These are phyloP conservation scores for Tolypeutes matacus DNA, from an alignment of 2,797 vertebrate species.

Conservation along the genomic window DNA sequence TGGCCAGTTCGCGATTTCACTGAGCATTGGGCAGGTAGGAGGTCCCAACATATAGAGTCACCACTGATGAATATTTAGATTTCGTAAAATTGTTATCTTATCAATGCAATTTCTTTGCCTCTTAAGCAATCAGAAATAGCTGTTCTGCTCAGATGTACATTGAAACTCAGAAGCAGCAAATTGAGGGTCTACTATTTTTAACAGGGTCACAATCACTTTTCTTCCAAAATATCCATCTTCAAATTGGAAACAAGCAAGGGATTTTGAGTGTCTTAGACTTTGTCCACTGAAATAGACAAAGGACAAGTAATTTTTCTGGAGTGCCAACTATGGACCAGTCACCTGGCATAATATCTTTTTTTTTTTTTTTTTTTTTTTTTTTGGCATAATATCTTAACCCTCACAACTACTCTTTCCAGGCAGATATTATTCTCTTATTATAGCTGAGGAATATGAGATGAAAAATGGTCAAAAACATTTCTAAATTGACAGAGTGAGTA, in stretches of 20 bases:
- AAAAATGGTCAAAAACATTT: not conserved
- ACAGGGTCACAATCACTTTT: not conserved
- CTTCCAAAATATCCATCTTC: not conserved
- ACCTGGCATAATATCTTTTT: not conserved
- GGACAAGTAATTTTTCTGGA: not conserved
- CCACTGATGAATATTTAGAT: not conserved
- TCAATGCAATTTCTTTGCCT: not conserved
- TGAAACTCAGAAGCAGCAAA: not conserved
- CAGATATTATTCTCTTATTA: not conserved
- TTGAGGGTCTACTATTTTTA: not conserved
- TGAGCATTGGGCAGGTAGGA: no score
- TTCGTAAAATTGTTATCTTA: not conserved
- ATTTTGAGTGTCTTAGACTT: not conserved
- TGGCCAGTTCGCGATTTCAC: not conserved
- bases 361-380: no score
- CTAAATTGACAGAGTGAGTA: not conserved
- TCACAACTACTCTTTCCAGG: not conserved
- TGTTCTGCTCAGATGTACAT: not conserved
- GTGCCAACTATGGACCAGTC: not conserved
- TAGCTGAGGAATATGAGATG: not conserved
- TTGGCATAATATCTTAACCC: not conserved
- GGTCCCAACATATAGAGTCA: not conserved
- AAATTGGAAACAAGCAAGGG: not conserved
- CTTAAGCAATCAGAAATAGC: not conserved
- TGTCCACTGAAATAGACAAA: not conserved